These are phyloP conservation scores for Galaxias olidus DNA, from an alignment of 2,797 vertebrate genomes.

Conservation along the genomic window DNA sequence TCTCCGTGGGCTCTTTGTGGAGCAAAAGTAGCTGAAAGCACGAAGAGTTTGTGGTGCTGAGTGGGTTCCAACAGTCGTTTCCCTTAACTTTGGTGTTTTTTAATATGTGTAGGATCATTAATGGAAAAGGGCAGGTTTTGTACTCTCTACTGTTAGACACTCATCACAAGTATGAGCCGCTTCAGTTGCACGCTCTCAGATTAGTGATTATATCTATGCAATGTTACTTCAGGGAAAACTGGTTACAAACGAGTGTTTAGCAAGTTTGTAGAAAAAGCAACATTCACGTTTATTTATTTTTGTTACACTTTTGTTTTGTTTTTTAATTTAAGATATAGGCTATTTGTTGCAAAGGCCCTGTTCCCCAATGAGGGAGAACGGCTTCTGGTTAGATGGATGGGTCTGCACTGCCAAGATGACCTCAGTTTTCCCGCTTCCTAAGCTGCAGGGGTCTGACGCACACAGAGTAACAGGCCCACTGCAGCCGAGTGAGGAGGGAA, in stretches of 20 bases:
- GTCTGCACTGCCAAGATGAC: conserved; percentile 59
- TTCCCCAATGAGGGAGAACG: conserved; percentile 46
- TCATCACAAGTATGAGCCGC: too few species aligned
- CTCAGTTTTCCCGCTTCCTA: conserved; percentile 55
- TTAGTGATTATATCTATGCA: too few species aligned
- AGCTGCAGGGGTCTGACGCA: conserved; percentile 20
- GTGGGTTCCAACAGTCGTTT: too few species aligned
- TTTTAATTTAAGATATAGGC: conserved; percentile 5
- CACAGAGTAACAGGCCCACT: conserved; percentile 30
- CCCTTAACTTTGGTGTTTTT: too few species aligned
- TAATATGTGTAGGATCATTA: too few species aligned
- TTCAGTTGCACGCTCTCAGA: too few species aligned
- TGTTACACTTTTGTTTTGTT: conserved; percentile 17
- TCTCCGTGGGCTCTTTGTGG: conserved; percentile 33
- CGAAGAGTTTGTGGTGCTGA: too few species aligned
- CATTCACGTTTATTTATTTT: not conserved
- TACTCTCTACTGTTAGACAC: too few species aligned
- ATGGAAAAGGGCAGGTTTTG: too few species aligned
- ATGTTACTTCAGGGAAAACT: too few species aligned
- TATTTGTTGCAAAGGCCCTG: conserved; percentile 34
- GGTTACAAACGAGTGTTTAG: too few species aligned
- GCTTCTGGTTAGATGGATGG: conserved; percentile 58
- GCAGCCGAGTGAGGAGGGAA: conserved; percentile 42
- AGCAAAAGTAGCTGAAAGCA: not conserved
- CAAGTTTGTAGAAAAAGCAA: too few species aligned